phyloP scores from a whole-genome alignment of 2,113 vertebrate species.

The Neopipo cinnamomea region DNA sequence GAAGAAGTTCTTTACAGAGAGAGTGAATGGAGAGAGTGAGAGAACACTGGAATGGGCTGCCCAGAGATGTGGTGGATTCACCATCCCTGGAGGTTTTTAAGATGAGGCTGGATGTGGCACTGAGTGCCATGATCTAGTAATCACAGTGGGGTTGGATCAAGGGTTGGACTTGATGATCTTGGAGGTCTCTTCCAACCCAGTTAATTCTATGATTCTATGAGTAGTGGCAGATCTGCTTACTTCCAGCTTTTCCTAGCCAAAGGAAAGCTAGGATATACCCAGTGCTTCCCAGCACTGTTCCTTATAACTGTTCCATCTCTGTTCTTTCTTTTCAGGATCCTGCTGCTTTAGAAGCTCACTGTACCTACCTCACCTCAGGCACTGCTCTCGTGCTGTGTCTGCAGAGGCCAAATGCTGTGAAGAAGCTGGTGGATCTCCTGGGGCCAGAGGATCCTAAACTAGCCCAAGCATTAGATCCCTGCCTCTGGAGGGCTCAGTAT shows the following conservation, averaged over 20 bases:
- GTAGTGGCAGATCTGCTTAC: not conserved
- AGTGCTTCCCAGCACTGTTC: not conserved
- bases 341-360: conserved; percentile 29
- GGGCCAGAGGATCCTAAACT: conserved; percentile 63
- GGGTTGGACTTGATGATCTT: too few relatives aligned
- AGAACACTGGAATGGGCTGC: too few relatives aligned
- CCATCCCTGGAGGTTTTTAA: too few relatives aligned
- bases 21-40: too few relatives aligned
- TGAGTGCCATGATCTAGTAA: too few relatives aligned
- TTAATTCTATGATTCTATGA: too few relatives aligned
- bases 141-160: too few relatives aligned
- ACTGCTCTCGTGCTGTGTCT: conserved; percentile 74
- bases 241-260: not conserved
- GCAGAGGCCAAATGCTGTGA: conserved; percentile 73
- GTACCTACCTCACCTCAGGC: conserved; percentile 63
- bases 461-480: conserved; percentile 41
- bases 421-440: conserved; percentile 72
- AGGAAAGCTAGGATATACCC: not conserved
- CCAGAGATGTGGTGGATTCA: too few relatives aligned
- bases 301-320: not conserved
- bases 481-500: conserved; percentile 67
- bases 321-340: conserved; percentile 28
- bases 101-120: too few relatives aligned
- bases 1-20: too few relatives aligned
- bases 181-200: too few relatives aligned